Evolutionary conservation across 2,797 vertebrate genomes (phyloP).

Genomic region (Anguilla marmorata): DNA sequence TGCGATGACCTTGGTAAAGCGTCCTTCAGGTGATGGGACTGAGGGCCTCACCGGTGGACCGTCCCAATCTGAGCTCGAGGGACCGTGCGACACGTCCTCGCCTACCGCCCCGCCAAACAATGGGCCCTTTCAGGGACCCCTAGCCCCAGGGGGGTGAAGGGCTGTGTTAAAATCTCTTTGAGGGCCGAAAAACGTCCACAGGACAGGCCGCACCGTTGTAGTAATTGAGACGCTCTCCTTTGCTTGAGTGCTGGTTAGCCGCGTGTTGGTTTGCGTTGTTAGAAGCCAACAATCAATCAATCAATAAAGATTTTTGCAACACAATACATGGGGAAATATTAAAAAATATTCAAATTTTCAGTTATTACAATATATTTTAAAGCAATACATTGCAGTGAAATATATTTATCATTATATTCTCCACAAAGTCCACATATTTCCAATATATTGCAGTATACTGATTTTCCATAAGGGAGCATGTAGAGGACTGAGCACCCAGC

Average conservation of each 20-base stretch:
- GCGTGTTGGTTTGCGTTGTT: not conserved
- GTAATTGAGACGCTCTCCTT: not conserved
- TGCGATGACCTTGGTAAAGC: conserved; percentile 48
- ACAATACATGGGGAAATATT: not conserved
- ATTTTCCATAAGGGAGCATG: not conserved
- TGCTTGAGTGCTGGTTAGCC: not conserved
- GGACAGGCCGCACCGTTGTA: not conserved
- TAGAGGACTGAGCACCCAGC: not conserved
- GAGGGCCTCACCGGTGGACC: conserved; percentile 48
- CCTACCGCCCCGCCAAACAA: conserved; percentile 62
- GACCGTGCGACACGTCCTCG: conserved; percentile 64
- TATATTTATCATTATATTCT: not conserved
- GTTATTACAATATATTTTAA: not conserved
- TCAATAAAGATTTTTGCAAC: not conserved
- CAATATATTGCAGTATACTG: not conserved
- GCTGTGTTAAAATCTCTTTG: not conserved
- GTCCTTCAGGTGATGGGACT: conserved; percentile 74
- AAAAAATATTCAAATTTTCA: not conserved
- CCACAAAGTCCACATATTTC: not conserved
- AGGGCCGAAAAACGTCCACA: not conserved
- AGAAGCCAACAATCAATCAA: no score
- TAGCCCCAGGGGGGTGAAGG: not conserved
- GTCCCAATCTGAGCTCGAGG: conserved; percentile 58
- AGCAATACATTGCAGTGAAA: not conserved
- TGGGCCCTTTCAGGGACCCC: conserved; percentile 68